These are phyloP conservation scores for Anguilla pacifica DNA, from an alignment of 2,797 vertebrate genomes.

Conservation along the genomic window DNA sequence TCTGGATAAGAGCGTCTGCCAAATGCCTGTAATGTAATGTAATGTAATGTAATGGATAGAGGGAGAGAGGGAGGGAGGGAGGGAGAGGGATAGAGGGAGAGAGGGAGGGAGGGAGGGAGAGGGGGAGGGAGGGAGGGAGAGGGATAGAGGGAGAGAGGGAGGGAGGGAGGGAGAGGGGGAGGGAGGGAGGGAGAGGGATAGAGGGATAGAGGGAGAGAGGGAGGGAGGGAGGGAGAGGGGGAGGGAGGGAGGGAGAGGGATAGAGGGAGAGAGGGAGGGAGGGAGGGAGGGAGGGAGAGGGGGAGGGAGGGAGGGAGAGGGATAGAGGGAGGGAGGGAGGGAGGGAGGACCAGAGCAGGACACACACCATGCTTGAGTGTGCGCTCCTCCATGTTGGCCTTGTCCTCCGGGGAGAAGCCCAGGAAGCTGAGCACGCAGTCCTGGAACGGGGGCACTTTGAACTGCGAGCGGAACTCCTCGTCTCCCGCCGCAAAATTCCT, in stretches of 20 bases:
- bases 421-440: slow-evolving; percentile 92
- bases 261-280: background rate
- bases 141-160: no score
- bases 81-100: background rate
- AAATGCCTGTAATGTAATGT: no score
- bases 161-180: no score
- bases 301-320: no score
- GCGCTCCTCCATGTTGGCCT: slow-evolving; percentile 94
- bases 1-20: no score
- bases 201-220: no score
- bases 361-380: slow-evolving; percentile 89
- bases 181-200: no score
- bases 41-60: no score
- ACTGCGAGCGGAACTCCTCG: slow-evolving; percentile 87
- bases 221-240: no score
- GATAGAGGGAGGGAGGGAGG: background rate
- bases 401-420: slow-evolving; percentile 94
- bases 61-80: no score
- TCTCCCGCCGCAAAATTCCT: slow-evolving; percentile 84
- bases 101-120: background rate
- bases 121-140: no score
- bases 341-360: background rate
- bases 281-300: background rate
- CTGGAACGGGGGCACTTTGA: slow-evolving; percentile 95
- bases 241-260: no score